Evolutionary conservation across 1,140 invertebrate genomes (phyloP), one percentile per base, ranked within the genome.

Genomic region (Triops longicaudatus): DNA sequence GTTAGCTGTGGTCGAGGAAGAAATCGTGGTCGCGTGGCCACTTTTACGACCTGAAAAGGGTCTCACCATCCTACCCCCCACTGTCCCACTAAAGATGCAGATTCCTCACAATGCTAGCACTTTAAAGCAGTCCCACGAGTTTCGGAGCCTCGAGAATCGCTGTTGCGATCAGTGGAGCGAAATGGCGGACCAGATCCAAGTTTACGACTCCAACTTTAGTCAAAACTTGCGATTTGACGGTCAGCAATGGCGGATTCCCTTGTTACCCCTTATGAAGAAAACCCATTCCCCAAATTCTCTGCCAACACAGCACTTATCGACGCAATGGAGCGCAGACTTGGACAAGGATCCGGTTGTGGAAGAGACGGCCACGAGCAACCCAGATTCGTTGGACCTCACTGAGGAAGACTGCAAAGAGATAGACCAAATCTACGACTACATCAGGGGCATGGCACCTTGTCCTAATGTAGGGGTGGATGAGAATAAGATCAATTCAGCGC

Each of bases 371-470:
- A 75, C 27, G 75, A 75, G n/a, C n/a, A 73, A 26, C 71, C 27
- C 43, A 14, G 27, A 22, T 50, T 73, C 26, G 41, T 22, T 26
- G 12, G 31, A 37, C 12, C 37, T 27, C 72, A 77, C 44, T 14
- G 75, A 42, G 71, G 73, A 72, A 37, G 28, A 43, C 73, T 28
- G 71, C 73, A 94, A 97, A 81, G 95, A 98, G 85, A 96, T 97
- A 80, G 95, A 98, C 86, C 94, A 97, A 84, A 95, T 98, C 78
- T 98, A 98, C 83, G 94, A 96, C 82, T 98, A 97, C 83, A 94
- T 98, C 0, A 87, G 95, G 73, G 95, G 95, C 0, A 93, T 96
- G 81, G 92, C 93, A 14, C 93, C 94, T 0, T 86, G 96, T 41
- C 93, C 94, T 0, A 94, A 86, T 89, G 14, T 74, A 50, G 41